phyloP scores from a whole-genome alignment of 2,113 vertebrate species.

The Smithornis capensis region DNA sequence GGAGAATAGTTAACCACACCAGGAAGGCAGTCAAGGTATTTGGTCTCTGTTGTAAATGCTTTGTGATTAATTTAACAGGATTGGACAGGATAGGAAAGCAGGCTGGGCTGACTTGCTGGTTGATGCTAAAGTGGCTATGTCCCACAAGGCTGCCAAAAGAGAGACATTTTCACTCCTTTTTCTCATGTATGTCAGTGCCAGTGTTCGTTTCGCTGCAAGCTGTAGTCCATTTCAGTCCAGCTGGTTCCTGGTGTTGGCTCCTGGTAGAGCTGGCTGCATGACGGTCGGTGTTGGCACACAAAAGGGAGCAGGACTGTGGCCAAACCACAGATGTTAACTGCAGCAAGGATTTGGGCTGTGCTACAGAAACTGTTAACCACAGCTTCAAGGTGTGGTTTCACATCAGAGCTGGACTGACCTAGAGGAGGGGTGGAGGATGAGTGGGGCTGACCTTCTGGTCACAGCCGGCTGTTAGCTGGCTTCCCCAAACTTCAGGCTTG shows the following conservation, averaged over 20 bases:
- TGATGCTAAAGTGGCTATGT: neutral
- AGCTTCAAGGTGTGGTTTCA: neutral
- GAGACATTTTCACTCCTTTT: neutral
- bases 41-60: neutral
- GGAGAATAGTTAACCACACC: neutral
- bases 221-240: rapidly evolving
- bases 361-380: neutral
- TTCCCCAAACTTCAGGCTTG: neutral
- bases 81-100: neutral
- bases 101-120: neutral
- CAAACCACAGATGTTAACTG: neutral
- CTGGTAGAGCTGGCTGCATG: neutral
- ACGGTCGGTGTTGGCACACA: neutral
- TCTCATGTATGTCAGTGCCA: neutral
- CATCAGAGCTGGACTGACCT: neutral
- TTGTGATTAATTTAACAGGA: neutral
- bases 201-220: neutral
- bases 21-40: neutral
- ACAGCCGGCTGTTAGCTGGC: neutral
- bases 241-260: neutral
- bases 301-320: neutral
- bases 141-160: neutral
- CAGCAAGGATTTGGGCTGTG: neutral
- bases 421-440: neutral
- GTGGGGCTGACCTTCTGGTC: neutral